Conservation (phyloP, 2,888 invertebrate genomes). For the Eristalis intricaria region DNA sequence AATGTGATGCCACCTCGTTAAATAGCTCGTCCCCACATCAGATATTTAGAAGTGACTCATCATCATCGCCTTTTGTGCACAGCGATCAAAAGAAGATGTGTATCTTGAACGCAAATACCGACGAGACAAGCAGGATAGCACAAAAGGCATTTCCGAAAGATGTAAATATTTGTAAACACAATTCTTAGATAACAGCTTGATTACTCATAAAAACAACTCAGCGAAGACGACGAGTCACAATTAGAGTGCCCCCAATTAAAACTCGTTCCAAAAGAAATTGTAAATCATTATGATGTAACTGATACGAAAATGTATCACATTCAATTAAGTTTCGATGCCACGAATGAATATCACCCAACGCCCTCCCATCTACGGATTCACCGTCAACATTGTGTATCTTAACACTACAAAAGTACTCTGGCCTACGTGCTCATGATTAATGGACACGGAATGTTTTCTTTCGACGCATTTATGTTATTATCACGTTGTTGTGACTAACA, state of each 20-base stretch:
- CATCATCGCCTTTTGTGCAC: no score
- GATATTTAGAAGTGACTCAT: neutral
- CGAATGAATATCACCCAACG: neutral
- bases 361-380: neutral
- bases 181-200: no score
- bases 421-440: conserved; percentile 32
- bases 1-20: neutral
- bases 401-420: neutral
- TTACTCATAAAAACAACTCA: no score
- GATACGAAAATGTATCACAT: neutral
- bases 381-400: neutral
- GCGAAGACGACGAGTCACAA: no score
- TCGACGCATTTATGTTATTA: conserved; percentile 8
- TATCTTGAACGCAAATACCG: no score
- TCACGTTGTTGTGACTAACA: conserved; percentile 18
- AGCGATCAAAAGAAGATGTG: no score
- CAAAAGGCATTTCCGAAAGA: no score
- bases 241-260: neutral
- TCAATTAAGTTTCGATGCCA: neutral
- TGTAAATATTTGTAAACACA: no score
- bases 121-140: no score
- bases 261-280: neutral
- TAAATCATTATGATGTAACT: neutral
- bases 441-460: conserved; percentile 10
- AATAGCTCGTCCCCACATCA: neutral